Evolutionary conservation across 1,140 invertebrate species (phyloP).

Genomic region (Lordiphosa clarofinis): DNA sequence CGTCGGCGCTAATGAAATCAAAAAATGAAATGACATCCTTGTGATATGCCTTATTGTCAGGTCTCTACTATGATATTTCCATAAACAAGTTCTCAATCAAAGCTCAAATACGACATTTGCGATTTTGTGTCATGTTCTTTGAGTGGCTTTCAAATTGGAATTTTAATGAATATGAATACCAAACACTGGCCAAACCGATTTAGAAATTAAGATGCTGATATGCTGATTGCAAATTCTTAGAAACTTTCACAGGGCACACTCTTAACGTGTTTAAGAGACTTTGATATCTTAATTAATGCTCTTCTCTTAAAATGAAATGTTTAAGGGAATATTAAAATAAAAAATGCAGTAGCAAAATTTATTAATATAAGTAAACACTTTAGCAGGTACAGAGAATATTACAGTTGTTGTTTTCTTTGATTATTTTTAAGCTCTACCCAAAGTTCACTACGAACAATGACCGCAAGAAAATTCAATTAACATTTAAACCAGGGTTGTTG

Average conservation of each 20-base stretch:
- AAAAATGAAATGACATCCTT: conserved; percentile 60
- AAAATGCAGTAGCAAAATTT: too few species aligned
- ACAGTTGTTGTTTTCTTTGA: too few species aligned
- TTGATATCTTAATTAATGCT: too few species aligned
- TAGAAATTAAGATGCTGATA: conserved; percentile 3
- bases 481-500: too few species aligned
- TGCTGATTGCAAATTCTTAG: neutral
- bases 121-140: conserved; percentile 51
- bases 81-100: conserved; percentile 68
- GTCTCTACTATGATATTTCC: conserved; percentile 38
- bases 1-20: conserved; percentile 64
- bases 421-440: too few species aligned
- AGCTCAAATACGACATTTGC: conserved; percentile 33
- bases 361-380: too few species aligned
- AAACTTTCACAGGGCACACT: neutral
- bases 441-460: too few species aligned
- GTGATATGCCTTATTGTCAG: conserved; percentile 58
- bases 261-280: too few species aligned
- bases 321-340: too few species aligned
- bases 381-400: too few species aligned
- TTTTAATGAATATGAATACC: conserved; percentile 34
- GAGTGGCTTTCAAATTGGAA: conserved; percentile 34
- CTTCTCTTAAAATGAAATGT: too few species aligned
- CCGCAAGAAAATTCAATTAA: too few species aligned
- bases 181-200: conserved; percentile 40